These are phyloP conservation scores for Pegea sp. DNA, from an alignment of 23 tunicate species.

Conservation along the genomic window DNA sequence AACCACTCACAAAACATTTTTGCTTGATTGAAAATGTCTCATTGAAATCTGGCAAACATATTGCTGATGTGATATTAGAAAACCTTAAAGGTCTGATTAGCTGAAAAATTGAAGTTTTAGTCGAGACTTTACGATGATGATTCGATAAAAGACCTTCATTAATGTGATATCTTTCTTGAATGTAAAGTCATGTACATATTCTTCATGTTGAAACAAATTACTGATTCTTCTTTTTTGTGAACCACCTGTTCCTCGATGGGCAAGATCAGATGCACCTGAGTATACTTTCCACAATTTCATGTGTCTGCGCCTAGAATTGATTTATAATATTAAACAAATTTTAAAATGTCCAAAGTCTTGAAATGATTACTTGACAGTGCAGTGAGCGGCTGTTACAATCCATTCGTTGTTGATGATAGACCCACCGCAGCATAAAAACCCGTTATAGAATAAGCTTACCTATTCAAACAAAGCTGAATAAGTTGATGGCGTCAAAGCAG, in stretches of 20 bases:
- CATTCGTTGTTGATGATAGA: background rate
- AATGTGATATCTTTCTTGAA: slow-evolving; percentile 35
- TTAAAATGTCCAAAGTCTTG: background rate
- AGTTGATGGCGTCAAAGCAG: background rate
- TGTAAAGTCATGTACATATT: slow-evolving; percentile 11
- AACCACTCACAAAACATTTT: slow-evolving; percentile 57
- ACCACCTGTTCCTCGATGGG: slow-evolving; percentile 2
- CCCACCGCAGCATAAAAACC: background rate
- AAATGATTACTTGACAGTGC: background rate
- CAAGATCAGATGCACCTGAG: slow-evolving; percentile 19
- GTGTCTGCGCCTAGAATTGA: too few relatives aligned
- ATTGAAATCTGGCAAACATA: slow-evolving; percentile 40
- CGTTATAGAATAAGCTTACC: background rate
- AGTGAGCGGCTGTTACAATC: slow-evolving; percentile 1
- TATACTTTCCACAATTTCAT: slow-evolving; percentile 18
- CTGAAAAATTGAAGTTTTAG: too few relatives aligned
- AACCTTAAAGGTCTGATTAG: slow-evolving; percentile 11
- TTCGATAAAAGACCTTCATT: slow-evolving; percentile 28
- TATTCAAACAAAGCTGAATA: background rate
- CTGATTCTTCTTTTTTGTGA: slow-evolving; percentile 16
- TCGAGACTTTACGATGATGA: too few relatives aligned
- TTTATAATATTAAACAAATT: too few relatives aligned
- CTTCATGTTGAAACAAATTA: slow-evolving; percentile 8
- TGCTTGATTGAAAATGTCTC: slow-evolving; percentile 7
- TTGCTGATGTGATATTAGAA: slow-evolving; percentile 26